Conservation (phyloP, 2,797 vertebrate genomes). For the Tragelaphus eurycerus region DNA sequence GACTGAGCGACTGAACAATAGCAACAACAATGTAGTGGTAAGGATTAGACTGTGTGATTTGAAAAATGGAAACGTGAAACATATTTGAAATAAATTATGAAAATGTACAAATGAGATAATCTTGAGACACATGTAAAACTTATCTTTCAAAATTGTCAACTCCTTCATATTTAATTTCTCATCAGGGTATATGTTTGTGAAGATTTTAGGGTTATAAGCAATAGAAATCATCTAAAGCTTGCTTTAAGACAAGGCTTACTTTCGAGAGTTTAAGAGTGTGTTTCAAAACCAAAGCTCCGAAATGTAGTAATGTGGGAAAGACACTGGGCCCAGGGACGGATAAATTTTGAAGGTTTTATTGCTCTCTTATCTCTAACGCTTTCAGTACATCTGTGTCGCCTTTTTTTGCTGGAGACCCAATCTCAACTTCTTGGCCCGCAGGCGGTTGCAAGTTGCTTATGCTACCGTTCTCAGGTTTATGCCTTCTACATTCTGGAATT, state of each 20-base stretch:
- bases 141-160: not conserved
- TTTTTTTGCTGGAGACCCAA: not conserved
- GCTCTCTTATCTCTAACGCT: not conserved
- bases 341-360: not conserved
- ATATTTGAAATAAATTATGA: not conserved
- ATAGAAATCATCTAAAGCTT: not conserved
- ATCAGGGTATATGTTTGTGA: not conserved
- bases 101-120: not conserved
- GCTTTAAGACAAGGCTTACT: not conserved
- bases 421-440: not conserved
- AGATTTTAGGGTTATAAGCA: not conserved
- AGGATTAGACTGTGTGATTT: not conserved
- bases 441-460: not conserved
- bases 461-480: not conserved
- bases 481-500: not conserved
- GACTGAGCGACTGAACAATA: not conserved
- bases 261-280: not conserved
- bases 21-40: not conserved
- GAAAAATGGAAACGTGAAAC: not conserved
- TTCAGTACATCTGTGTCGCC: not conserved
- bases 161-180: not conserved
- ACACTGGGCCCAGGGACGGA: no score
- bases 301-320: not conserved
- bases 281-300: not conserved
- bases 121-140: not conserved